Conservation (phyloP, 2,113 vertebrate genomes). For the Eclectus roratus region DNA sequence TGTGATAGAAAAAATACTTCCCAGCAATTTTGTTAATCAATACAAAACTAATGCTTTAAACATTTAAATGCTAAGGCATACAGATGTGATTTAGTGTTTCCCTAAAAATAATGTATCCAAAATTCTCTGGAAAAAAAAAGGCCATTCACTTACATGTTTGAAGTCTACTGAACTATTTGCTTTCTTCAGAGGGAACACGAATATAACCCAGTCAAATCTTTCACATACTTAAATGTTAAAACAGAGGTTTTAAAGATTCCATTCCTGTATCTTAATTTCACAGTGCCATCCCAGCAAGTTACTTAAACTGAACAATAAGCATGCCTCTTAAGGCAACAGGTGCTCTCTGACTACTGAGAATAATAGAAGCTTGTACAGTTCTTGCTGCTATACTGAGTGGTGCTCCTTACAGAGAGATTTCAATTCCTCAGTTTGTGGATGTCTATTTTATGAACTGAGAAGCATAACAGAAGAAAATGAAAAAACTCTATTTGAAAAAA, state of each 20-base stretch:
- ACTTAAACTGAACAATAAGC: neutral
- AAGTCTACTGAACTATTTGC: neutral
- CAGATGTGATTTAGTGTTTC: neutral
- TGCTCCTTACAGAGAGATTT: neutral
- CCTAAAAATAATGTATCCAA: neutral
- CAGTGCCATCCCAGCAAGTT: neutral
- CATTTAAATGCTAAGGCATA: neutral
- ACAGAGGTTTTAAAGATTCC: neutral
- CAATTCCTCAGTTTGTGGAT: neutral
- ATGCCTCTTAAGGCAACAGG: neutral
- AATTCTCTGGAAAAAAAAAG: neutral
- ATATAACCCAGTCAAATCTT: neutral
- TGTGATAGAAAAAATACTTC: neutral
- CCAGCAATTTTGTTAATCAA: neutral
- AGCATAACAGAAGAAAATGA: neutral
- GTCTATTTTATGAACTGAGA: neutral
- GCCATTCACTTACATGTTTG: neutral
- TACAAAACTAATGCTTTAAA: neutral
- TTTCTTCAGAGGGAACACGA: neutral
- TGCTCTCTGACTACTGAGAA: neutral
- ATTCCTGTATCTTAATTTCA: neutral
- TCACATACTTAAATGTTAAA: neutral
- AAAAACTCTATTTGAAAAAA: neutral
- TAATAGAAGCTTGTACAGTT: neutral
- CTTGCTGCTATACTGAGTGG: neutral